Percentiles rank a stretch among this genome's conserved stretches.
Evolutionary conservation across 2,888 invertebrate genomes (phyloP).

Genomic region (Spatulosminthurus flaviceps): DNA sequence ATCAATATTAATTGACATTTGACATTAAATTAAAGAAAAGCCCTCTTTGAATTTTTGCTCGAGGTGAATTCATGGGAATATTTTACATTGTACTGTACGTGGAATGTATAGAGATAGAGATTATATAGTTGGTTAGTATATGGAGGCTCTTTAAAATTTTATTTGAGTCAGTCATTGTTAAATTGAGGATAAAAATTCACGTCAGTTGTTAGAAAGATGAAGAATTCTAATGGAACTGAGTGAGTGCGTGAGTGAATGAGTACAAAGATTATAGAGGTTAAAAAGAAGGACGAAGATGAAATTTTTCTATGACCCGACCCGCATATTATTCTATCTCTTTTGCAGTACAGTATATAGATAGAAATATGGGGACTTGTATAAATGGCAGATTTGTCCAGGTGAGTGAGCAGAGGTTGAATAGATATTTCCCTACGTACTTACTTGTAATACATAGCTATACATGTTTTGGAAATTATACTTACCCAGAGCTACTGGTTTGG

Average conservation of each 20-base stretch:
- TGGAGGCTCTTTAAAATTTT: background rate
- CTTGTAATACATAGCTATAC: background rate
- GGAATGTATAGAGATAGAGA: too few relatives aligned
- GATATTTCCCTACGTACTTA: background rate
- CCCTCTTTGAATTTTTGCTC: too few relatives aligned
- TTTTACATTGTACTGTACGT: too few relatives aligned
- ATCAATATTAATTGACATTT: too few relatives aligned
- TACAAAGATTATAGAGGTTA: background rate
- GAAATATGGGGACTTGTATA: background rate
- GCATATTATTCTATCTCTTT: background rate
- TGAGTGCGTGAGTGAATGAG: background rate
- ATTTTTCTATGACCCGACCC: background rate
- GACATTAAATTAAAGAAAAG: too few relatives aligned
- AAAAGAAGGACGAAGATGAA: slow-evolving; percentile 2
- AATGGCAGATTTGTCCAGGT: background rate
- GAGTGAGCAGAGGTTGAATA: background rate
- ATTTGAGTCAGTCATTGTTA: background rate
- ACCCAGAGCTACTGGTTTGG: too few relatives aligned
- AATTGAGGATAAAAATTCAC: background rate
- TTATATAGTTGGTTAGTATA: too few relatives aligned
- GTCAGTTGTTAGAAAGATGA: background rate
- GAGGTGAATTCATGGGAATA: too few relatives aligned
- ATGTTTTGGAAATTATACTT: too few relatives aligned
- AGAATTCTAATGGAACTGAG: background rate
- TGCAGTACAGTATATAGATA: background rate